Base-by-base conservation (phyloP, 2,888 invertebrate species). In the Agriopis aurantiaria region DNA sequence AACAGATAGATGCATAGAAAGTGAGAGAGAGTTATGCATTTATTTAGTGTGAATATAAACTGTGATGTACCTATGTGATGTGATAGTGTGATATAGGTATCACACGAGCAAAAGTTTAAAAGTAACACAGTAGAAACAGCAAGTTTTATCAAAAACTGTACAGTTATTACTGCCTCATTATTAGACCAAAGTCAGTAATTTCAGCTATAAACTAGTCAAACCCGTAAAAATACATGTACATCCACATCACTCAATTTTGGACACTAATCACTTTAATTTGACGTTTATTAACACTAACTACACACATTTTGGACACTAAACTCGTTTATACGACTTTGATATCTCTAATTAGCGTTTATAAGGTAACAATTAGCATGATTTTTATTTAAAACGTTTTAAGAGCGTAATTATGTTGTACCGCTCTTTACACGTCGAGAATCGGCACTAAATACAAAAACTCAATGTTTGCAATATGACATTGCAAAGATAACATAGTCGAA, bases 381-480 rank as follows among this genome's bases (percentile, higher is more conserved):
- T 68, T 71, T 33, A 33, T 59, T 63, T 59, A 40, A 52, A 10
- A n/a, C 48, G 61, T 9, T 49, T 46, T 53, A 49, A 9, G 17
- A 51, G 45, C 43, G 52, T 46, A 10, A 61, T 75, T 58, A 9
- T 60, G 43, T 65, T 63, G 64, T 52, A 72, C 79, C 73, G 72
- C 69, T 55, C 79, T 69, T 64, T 60, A 76, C 48, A 75, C 69
- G 71, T 67, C 72, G 71, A 73, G 71, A 79, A 80, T 79, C 76
- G 68, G 65, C 65, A 83, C 84, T 81, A 83, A 82, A 81, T 79
- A 84, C 82, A 85, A 86, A 87, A 83, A 82, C 80, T 78, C 79
- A 74, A 78, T 88, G 86, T 89, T 89, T 89, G 89, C 87, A 87
- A 85, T 92, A 91, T 90, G 89, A 92, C 93, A 92, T 89, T 90